These are phyloP conservation scores for Plotosus lineatus DNA, from an alignment of 2,113 vertebrate genomes.

Conservation along the genomic window DNA sequence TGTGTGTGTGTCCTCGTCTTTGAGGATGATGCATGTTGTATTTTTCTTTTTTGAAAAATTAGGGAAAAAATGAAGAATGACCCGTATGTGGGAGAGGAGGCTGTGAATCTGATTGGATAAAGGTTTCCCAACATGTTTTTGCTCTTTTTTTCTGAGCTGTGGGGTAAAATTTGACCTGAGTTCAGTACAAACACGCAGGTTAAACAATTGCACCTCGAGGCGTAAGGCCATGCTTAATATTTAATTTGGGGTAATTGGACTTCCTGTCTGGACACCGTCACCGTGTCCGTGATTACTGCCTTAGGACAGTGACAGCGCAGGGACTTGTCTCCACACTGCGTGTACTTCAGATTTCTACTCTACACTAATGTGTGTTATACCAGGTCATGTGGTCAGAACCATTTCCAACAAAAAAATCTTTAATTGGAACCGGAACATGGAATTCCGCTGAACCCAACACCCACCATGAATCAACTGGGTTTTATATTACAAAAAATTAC, in stretches of 20 bases:
- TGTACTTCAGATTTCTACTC: background rate
- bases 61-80: background rate
- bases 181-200: background rate
- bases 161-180: background rate
- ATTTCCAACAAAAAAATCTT: too few species aligned
- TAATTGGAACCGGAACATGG: background rate
- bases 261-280: background rate
- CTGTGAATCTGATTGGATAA: background rate
- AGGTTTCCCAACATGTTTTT: background rate
- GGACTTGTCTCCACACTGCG: background rate
- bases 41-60: background rate
- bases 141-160: too few species aligned
- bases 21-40: too few species aligned
- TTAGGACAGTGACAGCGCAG: background rate
- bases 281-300: background rate
- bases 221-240: background rate
- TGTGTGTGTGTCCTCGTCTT: background rate
- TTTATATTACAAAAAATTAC: background rate
- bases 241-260: background rate
- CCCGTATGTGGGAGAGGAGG: too few species aligned
- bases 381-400: too few species aligned
- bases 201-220: background rate
- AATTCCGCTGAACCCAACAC: constrained; percentile 19
- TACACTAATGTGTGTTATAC: background rate
- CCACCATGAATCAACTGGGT: constrained; percentile 16